phyloP scores from a whole-genome alignment of 1,140 invertebrate genomes.

The Dendrolimus punctatus region DNA sequence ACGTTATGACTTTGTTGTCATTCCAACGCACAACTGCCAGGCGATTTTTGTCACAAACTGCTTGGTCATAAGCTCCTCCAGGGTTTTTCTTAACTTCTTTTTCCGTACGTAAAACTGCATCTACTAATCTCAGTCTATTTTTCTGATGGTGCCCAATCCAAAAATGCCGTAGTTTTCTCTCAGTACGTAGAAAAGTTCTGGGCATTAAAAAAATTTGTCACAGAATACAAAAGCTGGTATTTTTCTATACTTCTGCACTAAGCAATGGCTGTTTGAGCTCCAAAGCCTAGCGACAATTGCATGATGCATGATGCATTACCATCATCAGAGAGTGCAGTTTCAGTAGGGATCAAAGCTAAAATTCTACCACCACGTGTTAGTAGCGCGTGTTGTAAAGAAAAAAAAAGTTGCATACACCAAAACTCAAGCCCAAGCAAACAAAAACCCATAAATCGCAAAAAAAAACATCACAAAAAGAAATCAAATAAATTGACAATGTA shows the following conservation, averaged over 20 bases:
- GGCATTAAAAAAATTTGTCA: slow-evolving; percentile 26
- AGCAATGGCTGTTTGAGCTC: slow-evolving; percentile 21
- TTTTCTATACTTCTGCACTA: slow-evolving; percentile 17
- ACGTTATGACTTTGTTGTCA: slow-evolving; percentile 4
- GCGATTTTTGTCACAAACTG: slow-evolving; percentile 24
- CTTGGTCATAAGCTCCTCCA: slow-evolving; percentile 17
- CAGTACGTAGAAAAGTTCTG: slow-evolving; percentile 18
- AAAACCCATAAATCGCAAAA: neutral
- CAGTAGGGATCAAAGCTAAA: slow-evolving; percentile 17
- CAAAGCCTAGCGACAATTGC: slow-evolving; percentile 19
- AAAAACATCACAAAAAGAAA: too few species aligned
- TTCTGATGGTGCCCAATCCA: slow-evolving; percentile 16
- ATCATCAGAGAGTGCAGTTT: slow-evolving; percentile 21
- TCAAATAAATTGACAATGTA: too few species aligned
- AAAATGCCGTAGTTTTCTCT: slow-evolving; percentile 20
- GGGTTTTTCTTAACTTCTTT: slow-evolving; percentile 39
- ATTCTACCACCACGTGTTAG: slow-evolving; percentile 19
- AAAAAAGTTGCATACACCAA: neutral
- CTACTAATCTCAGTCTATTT: slow-evolving; percentile 21
- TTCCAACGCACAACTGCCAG: slow-evolving; percentile 1
- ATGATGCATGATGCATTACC: too few species aligned
- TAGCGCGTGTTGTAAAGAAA: slow-evolving; percentile 13
- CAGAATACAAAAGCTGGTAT: slow-evolving; percentile 15
- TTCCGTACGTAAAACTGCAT: slow-evolving; percentile 23
- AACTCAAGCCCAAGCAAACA: slow-evolving; percentile 1